Evolutionary conservation across 1,140 invertebrate species (phyloP).

Genomic region (Hesperophylax magnus): DNA sequence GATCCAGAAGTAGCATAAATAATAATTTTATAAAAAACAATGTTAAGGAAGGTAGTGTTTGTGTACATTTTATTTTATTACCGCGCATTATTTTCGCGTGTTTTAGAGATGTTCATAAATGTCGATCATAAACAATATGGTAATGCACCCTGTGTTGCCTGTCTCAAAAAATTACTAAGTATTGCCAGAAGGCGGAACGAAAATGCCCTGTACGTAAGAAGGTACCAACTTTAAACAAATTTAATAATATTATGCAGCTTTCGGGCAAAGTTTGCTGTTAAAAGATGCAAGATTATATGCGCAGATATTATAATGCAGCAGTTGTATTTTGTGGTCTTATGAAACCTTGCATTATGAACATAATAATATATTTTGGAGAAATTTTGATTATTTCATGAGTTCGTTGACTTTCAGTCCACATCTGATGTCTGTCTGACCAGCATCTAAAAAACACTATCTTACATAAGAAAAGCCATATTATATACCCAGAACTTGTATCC

Average conservation of each 20-base stretch:
- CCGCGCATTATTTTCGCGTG: neutral
- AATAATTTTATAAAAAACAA: too few species aligned
- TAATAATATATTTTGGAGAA: too few species aligned
- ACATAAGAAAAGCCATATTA: too few species aligned
- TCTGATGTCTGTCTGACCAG: too few species aligned
- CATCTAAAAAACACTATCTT: too few species aligned
- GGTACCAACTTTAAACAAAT: constrained; percentile 2
- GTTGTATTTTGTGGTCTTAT: neutral
- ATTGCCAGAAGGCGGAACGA: constrained; percentile 23
- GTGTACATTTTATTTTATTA: too few species aligned
- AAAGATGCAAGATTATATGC: constrained; percentile 6
- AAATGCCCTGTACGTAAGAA: neutral
- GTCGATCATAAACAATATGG: neutral
- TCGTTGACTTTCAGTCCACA: too few species aligned
- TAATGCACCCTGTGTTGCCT: constrained; percentile 16
- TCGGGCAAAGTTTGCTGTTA: constrained; percentile 7
- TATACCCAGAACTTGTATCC: too few species aligned
- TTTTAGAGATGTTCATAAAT: too few species aligned
- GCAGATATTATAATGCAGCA: neutral
- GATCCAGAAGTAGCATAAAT: too few species aligned
- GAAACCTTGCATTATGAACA: neutral
- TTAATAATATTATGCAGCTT: constrained; percentile 19
- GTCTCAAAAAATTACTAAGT: constrained; percentile 14
- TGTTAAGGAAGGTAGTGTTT: too few species aligned
- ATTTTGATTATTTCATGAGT: too few species aligned